A percentile compares a stretch with the other conserved stretches of the same genome.
Evolutionary conservation across 2,113 vertebrate species (phyloP).

Genomic region (Psilopsiagon aymara): DNA sequence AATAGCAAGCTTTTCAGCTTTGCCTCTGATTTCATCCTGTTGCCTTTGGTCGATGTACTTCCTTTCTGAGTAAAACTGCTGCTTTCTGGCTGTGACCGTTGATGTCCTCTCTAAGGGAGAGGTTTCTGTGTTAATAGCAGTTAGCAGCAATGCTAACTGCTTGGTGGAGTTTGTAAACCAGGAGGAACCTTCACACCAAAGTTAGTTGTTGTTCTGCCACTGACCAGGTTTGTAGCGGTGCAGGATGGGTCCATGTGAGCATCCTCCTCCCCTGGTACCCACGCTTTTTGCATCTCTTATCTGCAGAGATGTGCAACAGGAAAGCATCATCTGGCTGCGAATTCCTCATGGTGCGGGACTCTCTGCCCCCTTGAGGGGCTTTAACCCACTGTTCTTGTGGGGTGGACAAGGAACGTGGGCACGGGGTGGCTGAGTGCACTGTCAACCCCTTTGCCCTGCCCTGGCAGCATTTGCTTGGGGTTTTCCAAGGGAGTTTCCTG

Average conservation of each 20-base stretch:
- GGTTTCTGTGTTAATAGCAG: not conserved
- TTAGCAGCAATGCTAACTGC: not conserved
- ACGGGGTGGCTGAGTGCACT: accelerated
- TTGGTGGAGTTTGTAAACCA: accelerated
- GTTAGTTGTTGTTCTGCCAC: not conserved
- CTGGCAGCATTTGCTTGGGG: accelerated
- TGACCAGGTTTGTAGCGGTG: accelerated
- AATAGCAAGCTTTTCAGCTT: constrained; percentile 11
- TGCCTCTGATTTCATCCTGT: constrained; percentile 13
- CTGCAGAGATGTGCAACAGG: not conserved
- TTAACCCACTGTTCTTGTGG: accelerated
- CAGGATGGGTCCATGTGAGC: not conserved
- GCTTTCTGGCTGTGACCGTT: not conserved
- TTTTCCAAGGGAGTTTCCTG: constrained; percentile 28
- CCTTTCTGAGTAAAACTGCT: not conserved
- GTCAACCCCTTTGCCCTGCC: not conserved
- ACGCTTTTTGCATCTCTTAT: accelerated
- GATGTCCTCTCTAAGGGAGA: not conserved
- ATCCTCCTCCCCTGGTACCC: not conserved
- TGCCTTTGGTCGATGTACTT: constrained; percentile 23
- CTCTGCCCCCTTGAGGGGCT: not conserved
- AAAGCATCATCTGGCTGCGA: not conserved
- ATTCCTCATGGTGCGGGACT: accelerated
- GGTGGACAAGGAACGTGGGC: not conserved
- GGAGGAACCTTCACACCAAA: not conserved